Percentiles rank a stretch among this genome's conserved stretches.
Evolutionary conservation across 2,113 vertebrate genomes (phyloP).

Genomic region (Trinectes maculatus): DNA sequence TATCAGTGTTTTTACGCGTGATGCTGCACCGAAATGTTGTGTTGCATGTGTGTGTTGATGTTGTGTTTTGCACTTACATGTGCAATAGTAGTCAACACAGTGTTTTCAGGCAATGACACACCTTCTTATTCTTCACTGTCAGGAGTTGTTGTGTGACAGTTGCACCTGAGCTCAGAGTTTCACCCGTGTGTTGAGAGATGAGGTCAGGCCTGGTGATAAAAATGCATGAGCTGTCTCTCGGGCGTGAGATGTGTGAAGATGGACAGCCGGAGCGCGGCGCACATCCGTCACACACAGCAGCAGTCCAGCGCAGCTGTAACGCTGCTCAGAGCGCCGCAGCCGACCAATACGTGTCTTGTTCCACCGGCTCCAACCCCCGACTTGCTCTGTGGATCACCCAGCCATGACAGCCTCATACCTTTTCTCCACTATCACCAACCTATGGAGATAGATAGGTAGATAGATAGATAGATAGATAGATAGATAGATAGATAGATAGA

Average conservation of each 20-base stretch:
- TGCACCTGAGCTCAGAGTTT: constrained; percentile 41
- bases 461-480: too few relatives aligned
- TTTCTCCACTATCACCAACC: constrained; percentile 21
- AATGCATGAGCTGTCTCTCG: constrained; percentile 63
- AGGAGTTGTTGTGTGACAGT: constrained; percentile 51
- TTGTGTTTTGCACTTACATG: constrained; percentile 26
- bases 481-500: too few relatives aligned
- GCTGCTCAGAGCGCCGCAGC: constrained; percentile 40
- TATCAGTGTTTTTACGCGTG: constrained; percentile 46
- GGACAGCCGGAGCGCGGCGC: constrained; percentile 51
- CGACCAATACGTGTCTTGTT: constrained; percentile 63
- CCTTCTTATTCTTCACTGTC: constrained; percentile 27
- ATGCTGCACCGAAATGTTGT: constrained; percentile 25
- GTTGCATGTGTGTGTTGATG: too few relatives aligned
- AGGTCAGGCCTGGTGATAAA: constrained; percentile 65
- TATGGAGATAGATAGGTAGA: too few relatives aligned
- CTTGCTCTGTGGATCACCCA: constrained; percentile 37
- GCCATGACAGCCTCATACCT: constrained; percentile 22
- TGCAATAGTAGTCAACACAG: too few relatives aligned
- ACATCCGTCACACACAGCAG: constrained; percentile 61
- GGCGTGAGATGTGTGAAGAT: constrained; percentile 51
- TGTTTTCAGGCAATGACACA: constrained; percentile 1
- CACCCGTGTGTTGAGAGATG: constrained; percentile 49
- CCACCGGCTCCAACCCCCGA: constrained; percentile 36
- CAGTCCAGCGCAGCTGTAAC: constrained; percentile 53